Evolutionary conservation across 2,797 vertebrate genomes (phyloP), one percentile per base, ranked within the genome.

Genomic region (Tenualosa ilisha): DNA sequence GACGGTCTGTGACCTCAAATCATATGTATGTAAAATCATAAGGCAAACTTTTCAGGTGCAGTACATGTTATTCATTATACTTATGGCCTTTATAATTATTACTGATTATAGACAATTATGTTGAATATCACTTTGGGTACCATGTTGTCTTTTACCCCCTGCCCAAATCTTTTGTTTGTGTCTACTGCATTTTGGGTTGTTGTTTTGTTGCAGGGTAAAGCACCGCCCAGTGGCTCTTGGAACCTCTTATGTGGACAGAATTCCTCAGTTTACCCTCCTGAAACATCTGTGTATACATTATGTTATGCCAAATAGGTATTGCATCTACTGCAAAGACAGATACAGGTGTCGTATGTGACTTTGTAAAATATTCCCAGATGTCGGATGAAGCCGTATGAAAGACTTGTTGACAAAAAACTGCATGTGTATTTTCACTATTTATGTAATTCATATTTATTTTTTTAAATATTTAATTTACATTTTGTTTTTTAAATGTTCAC

Each of bases 161-260:
- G 43, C 1, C 43, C 72, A 43, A 79, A 22, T 79, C 72, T 79
- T 79, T 79, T 79, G 40, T 79, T 79, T 79, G 72, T 79, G 68
- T 72, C 17, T 46, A 46, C 72, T 46, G 37, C 72, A 79, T 79
- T 43, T 46, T 20, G 72, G 72, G 37, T 79, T 43, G 72, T 17
- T 46, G 72, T 79, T 46, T 79, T 79, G 72, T 79, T 79, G 72
- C 72, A 20, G 72, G 72, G 72, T 79, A 8, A 79, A 46, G 72
- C 72, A 79, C 72, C 72, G 72, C 72, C 72, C 72, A 46, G 68
- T 75, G 68, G 15, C 40, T 79, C 72, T 22, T 79, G 72, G 46
- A 79, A 22, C 72, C 72, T 79, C 40, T 79, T 79, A 20, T 79
- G 72, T 79, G 72, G 72, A 79, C 72, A 79, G 3, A 46, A 12